Evolutionary conservation across 2,113 vertebrate genomes (phyloP).

Genomic region (Athene cunicularia): DNA sequence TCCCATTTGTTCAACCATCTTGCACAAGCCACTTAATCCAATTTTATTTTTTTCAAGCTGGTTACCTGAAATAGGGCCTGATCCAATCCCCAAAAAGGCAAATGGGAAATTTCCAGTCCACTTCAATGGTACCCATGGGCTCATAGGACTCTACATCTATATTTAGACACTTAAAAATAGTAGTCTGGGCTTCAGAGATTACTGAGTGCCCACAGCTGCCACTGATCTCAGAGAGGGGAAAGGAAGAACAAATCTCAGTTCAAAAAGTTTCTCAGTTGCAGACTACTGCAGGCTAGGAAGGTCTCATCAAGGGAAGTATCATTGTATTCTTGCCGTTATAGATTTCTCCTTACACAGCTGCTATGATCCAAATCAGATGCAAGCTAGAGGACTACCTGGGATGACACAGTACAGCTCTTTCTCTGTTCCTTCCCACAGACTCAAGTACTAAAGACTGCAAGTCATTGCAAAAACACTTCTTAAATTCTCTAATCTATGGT

Average conservation of each 20-base stretch:
- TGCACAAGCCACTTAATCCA: constrained; percentile 20
- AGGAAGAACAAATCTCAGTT: constrained; percentile 7
- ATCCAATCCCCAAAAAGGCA: constrained; percentile 28
- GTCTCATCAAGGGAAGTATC: background rate
- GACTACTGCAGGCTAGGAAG: background rate
- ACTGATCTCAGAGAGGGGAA: background rate
- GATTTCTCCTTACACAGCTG: background rate
- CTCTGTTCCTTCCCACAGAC: background rate
- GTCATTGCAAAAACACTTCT: background rate
- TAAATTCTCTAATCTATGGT: background rate
- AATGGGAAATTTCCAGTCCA: constrained; percentile 46
- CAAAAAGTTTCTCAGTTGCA: background rate
- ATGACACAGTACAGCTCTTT: background rate
- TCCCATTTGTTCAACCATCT: constrained; percentile 52
- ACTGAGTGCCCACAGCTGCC: constrained; percentile 45
- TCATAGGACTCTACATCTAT: background rate
- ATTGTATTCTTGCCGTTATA: background rate
- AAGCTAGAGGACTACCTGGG: background rate
- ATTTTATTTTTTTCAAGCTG: background rate
- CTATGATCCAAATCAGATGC: background rate
- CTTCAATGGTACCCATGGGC: background rate
- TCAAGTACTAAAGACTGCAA: background rate
- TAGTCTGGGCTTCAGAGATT: constrained; percentile 33
- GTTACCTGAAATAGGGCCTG: constrained; percentile 60
- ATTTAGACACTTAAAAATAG: constrained; percentile 54